Conservation (phyloP, 2,888 invertebrate species). For the Allygus modestus region DNA sequence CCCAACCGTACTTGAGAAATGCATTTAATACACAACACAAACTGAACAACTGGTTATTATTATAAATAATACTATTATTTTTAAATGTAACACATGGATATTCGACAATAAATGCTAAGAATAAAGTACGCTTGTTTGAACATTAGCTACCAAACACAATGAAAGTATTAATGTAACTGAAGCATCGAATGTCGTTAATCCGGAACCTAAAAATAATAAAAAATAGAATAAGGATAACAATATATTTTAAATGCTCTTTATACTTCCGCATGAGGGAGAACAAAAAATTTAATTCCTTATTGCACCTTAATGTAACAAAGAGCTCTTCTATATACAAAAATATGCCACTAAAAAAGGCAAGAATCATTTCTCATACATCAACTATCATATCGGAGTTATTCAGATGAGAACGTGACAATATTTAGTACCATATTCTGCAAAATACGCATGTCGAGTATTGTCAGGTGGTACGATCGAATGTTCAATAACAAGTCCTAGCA, state of each 20-base stretch:
- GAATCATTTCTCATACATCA: background rate
- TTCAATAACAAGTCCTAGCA: background rate
- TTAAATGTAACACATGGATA: background rate
- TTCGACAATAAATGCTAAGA: background rate
- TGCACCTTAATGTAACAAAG: background rate
- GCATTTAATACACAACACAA: background rate
- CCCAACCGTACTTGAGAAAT: no score
- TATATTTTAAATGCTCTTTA: background rate
- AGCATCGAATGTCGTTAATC: background rate
- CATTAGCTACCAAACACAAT: background rate
- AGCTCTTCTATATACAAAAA: background rate
- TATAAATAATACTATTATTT: background rate
- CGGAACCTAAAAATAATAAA: background rate
- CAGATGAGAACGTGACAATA: background rate
- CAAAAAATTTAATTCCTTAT: background rate
- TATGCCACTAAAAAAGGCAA: constrained; percentile 17
- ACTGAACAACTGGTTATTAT: background rate
- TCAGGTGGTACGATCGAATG: no score
- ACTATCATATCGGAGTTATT: background rate
- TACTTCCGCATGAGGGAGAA: background rate
- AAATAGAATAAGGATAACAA: background rate
- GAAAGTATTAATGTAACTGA: background rate
- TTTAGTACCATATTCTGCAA: background rate
- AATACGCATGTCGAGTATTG: background rate
- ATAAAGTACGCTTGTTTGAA: background rate